phyloP scores from a whole-genome alignment of 2,797 vertebrate species.

The Synaphobranchus kaupii region DNA sequence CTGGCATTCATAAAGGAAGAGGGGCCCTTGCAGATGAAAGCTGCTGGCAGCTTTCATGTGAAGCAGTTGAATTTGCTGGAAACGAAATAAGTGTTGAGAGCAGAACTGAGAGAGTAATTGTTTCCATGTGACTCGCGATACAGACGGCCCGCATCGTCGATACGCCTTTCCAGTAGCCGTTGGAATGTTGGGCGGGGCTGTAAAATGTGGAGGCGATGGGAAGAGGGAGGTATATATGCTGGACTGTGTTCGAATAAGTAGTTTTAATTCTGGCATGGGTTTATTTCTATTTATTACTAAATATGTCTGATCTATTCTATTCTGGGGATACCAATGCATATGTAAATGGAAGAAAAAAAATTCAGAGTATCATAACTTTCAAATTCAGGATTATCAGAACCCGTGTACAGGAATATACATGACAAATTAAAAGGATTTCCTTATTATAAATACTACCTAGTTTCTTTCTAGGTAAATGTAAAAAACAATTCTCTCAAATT shows the following conservation, averaged over 20 bases:
- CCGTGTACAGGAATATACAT: no score
- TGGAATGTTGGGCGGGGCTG: conserved; percentile 16
- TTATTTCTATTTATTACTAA: background rate
- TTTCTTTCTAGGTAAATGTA: background rate
- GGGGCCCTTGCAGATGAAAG: conserved; percentile 42
- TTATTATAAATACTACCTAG: background rate
- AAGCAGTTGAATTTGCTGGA: conserved; percentile 56
- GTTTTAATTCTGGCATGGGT: background rate
- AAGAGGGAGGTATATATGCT: background rate
- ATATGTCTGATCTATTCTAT: no score
- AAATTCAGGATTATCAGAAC: background rate
- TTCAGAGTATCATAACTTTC: background rate
- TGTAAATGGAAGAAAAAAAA: background rate
- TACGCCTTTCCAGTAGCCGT: conserved; percentile 20
- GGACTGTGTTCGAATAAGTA: background rate
- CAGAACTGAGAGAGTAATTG: conserved; percentile 39
- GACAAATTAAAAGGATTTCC: background rate
- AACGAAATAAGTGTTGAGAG: conserved; percentile 46
- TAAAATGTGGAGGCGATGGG: background rate
- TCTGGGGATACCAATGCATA: background rate
- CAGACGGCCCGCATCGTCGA: background rate
- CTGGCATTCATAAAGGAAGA: conserved; percentile 47
- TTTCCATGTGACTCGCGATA: conserved; percentile 12
- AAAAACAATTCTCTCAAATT: background rate
- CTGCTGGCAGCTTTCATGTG: conserved; percentile 54